These are phyloP conservation scores for Cristatella mucedo DNA, from an alignment of 2,888 invertebrate species.

Conservation along the genomic window DNA sequence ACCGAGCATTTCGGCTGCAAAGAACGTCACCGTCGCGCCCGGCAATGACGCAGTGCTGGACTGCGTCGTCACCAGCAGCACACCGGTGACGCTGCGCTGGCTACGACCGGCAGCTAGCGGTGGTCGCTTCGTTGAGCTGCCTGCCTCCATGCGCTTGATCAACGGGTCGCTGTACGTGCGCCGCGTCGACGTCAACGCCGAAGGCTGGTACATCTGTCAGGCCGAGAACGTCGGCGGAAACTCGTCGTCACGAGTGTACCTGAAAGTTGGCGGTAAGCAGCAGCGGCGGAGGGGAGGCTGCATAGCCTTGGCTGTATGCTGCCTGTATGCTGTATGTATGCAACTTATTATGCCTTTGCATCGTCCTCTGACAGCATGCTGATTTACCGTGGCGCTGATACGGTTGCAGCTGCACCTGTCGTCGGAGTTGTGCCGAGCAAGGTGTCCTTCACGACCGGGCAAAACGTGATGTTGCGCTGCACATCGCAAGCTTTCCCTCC, in stretches of 20 bases:
- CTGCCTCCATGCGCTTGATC: background rate
- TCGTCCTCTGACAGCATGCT: too few relatives aligned
- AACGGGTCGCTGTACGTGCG: slow-evolving; percentile 14
- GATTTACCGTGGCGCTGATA: background rate
- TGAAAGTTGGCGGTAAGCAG: slow-evolving; percentile 5
- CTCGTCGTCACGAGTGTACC: background rate
- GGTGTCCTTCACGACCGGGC: slow-evolving; percentile 25
- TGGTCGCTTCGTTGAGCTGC: background rate
- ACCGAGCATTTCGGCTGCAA: slow-evolving; percentile 36
- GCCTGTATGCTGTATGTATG: too few relatives aligned
- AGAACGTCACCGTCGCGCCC: slow-evolving; percentile 39
- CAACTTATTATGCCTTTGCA: too few relatives aligned
- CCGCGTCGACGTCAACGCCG: slow-evolving; percentile 29
- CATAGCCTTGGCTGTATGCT: too few relatives aligned
- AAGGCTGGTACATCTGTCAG: slow-evolving; percentile 41
- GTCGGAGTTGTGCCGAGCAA: slow-evolving; percentile 19
- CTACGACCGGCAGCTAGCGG: slow-evolving; percentile 16
- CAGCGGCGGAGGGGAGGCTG: too few relatives aligned
- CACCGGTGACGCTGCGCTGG: slow-evolving; percentile 39
- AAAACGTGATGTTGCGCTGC: slow-evolving; percentile 31
- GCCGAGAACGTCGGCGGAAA: slow-evolving; percentile 43
- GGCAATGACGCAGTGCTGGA: slow-evolving; percentile 36
- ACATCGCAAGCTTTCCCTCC: slow-evolving; percentile 38
- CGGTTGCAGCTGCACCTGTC: slow-evolving; percentile 23
- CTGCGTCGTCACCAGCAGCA: slow-evolving; percentile 36